phyloP scores from a whole-genome alignment of 1,140 invertebrate species.

The Bradysia coprophila region DNA sequence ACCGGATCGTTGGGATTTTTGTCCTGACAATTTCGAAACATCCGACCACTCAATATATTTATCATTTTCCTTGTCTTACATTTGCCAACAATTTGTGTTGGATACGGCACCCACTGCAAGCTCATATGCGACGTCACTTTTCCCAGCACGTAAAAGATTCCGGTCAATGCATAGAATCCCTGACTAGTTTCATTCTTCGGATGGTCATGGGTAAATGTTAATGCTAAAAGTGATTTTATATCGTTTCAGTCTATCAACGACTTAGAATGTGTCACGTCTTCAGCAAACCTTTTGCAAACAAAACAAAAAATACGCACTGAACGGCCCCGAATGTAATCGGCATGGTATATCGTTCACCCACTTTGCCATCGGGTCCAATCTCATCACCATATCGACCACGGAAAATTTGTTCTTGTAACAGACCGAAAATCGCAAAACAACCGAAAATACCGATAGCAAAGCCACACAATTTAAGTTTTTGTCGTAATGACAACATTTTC shows the following conservation, averaged over 20 bases:
- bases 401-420: constrained; percentile 1
- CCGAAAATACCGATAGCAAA: neutral
- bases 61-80: no score
- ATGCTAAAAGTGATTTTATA: no score
- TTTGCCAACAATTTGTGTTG: no score
- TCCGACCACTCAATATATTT: no score
- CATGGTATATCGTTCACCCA: neutral
- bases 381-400: neutral
- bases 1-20: no score
- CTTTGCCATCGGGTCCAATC: neutral
- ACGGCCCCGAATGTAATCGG: neutral
- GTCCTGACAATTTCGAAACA: no score
- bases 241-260: neutral
- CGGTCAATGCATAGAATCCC: no score
- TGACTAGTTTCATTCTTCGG: no score
- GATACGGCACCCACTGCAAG: no score
- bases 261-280: neutral
- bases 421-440: neutral
- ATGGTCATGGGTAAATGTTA: no score
- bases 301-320: neutral
- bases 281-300: neutral
- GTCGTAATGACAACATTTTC: neutral
- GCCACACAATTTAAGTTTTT: neutral
- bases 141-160: no score
- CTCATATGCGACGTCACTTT: no score